Evolutionary conservation across 2,797 vertebrate genomes (phyloP).

Genomic region (Salarias fasciatus): DNA sequence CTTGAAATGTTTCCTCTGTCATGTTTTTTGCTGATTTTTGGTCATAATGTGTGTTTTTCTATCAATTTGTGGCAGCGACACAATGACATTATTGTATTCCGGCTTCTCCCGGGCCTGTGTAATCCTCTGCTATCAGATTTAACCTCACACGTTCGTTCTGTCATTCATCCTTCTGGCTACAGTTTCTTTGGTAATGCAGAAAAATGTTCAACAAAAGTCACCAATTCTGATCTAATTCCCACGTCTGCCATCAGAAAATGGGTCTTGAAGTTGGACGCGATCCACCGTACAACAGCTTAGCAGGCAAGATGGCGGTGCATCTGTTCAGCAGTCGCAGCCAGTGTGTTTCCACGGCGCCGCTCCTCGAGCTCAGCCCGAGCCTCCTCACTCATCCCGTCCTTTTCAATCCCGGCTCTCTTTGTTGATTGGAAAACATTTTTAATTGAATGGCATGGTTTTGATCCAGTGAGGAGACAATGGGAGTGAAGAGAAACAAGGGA

Average conservation of each 20-base stretch:
- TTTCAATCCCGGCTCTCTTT: conserved; percentile 1
- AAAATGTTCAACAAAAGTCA: conserved; percentile 1
- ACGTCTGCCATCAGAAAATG: conserved; percentile 17
- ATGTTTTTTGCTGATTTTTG: too few relatives aligned
- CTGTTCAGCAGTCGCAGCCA: conserved; percentile 44
- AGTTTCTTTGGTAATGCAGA: neutral
- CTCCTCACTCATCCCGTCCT: neutral
- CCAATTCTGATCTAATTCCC: conserved; percentile 14
- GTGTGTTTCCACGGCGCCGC: conserved; percentile 37
- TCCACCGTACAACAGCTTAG: conserved; percentile 32
- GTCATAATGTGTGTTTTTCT: too few relatives aligned
- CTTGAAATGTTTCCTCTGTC: too few relatives aligned
- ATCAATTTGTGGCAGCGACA: too few relatives aligned
- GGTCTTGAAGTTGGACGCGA: conserved; percentile 32
- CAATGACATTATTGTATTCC: too few relatives aligned
- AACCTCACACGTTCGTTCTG: neutral
- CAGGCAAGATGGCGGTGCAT: conserved; percentile 51
- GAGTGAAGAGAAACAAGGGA: conserved; percentile 55
- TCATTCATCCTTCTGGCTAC: neutral
- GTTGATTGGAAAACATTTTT: conserved; percentile 24
- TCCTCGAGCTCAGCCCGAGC: conserved; percentile 4
- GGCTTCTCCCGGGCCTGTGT: too few relatives aligned
- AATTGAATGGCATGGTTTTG: conserved; percentile 57
- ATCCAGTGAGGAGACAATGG: conserved; percentile 47
- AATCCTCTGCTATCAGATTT: neutral